Percentiles rank a stretch among this genome's conserved stretches.
phyloP scores from a whole-genome alignment of 2,888 invertebrate genomes.

The Dicyrtomina minuta region DNA sequence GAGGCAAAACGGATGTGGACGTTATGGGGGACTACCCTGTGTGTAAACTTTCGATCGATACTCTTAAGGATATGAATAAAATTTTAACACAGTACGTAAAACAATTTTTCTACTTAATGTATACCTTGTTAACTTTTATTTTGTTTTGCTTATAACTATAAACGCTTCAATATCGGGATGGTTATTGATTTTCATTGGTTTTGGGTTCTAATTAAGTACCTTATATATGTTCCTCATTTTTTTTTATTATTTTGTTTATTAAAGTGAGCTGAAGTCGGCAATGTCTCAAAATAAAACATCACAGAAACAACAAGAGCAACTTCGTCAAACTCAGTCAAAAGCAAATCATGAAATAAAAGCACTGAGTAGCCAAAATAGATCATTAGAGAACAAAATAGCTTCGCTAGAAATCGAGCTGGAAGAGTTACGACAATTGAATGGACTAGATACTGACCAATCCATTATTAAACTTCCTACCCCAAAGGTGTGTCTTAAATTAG shows the following conservation, averaged over 20 bases:
- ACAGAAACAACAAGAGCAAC: not conserved
- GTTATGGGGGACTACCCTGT: not conserved
- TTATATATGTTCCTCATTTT: not conserved
- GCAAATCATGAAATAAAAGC: not conserved
- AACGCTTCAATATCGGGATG: no score
- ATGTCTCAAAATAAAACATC: not conserved
- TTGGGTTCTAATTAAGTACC: not conserved
- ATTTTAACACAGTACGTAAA: slow-evolving; percentile 12
- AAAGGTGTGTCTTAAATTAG: not conserved
- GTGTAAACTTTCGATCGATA: slow-evolving; percentile 4
- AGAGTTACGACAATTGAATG: not conserved
- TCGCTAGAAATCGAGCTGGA: slow-evolving; percentile 7
- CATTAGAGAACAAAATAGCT: not conserved
- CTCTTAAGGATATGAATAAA: slow-evolving; percentile 5
- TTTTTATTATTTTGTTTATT: not conserved
- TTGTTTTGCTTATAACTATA: no score
- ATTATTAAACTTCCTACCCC: not conserved
- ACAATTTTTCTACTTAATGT: not conserved
- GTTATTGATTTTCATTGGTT: no score
- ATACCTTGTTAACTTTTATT: no score
- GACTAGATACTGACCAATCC: not conserved
- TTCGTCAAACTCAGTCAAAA: not conserved
- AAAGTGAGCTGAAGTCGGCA: not conserved
- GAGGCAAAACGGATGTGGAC: not conserved
- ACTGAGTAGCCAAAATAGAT: not conserved